Base-by-base conservation (phyloP, 2,113 vertebrate species). In the Xyrauchen texanus region DNA sequence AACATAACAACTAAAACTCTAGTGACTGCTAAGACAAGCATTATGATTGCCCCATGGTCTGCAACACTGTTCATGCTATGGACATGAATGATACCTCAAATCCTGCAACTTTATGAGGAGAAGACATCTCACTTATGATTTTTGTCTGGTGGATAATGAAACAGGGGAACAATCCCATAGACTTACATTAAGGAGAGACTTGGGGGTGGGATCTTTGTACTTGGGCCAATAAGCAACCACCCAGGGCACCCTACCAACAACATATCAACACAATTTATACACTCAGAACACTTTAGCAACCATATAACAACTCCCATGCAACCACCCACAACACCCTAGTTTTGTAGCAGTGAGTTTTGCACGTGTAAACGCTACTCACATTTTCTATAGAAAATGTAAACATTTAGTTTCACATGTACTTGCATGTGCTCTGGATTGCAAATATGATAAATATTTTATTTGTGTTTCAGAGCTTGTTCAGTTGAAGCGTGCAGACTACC, bases 401-500 rank as follows among this genome's bases (percentile, higher is more conserved):
- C 1, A 34, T 34, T 1, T 34, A 34, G 4, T 11, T 55, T 57
- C 6, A 34, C 21, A 34, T 34, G 21, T 34, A 34, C 21, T 34
- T 58, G 13, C 55, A 7, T 7, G 15, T 7, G 5, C 13, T 53
- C 8, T 53, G 9, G 13, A n/a, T 58, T 58, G 7, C n/a, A 58
- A 8, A n/a, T 15, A 7, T 57, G 13, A 12, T 12, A 57, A 15
- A 5, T 58, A n/a, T n/a, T 58, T 7, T 58, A 13, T 34, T 34
- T 83, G 34, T 86, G 34, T 88, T 88, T 61, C 91, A 99, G 98
- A 99, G 87, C 96, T 97, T 10, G 92, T 93, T 86, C 96, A 96
- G 81, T 91, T 99, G 47, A 95, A 95, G 81, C 89, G 90, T 47
- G 94, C 92, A 0, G 97, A 99, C 53, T 96, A 94, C 82, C 98